Evolutionary conservation across 2,888 invertebrate species (phyloP).

Genomic region (Podabrus alpinus): DNA sequence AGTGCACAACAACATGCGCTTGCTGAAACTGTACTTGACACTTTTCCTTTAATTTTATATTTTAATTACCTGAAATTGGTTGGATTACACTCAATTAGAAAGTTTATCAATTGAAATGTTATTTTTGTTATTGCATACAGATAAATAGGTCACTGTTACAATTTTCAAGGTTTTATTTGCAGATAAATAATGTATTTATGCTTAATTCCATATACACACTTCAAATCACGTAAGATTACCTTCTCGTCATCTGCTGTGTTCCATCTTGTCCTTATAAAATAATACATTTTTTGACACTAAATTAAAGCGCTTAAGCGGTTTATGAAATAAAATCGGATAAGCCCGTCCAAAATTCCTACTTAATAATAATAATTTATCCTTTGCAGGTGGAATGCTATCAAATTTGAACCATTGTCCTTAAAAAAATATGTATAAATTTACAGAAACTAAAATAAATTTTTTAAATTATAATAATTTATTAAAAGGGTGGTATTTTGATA

Average conservation of each 20-base stretch:
- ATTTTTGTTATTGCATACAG: background rate
- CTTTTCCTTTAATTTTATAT: background rate
- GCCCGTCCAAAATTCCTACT: too few relatives aligned
- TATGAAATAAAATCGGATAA: too few relatives aligned
- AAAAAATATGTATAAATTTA: too few relatives aligned
- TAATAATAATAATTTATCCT: too few relatives aligned
- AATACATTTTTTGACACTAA: too few relatives aligned
- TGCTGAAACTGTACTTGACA: conserved; percentile 8
- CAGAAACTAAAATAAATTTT: too few relatives aligned
- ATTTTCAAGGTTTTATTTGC: background rate
- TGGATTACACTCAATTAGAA: background rate
- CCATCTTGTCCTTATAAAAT: too few relatives aligned
- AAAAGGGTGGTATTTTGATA: too few relatives aligned
- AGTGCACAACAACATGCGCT: conserved; percentile 19
- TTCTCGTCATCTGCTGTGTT: background rate
- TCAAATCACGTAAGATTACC: background rate
- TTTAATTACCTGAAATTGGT: background rate
- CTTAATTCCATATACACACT: background rate
- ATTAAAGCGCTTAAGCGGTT: too few relatives aligned
- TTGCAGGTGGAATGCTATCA: too few relatives aligned
- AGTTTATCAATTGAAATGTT: background rate
- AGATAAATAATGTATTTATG: background rate
- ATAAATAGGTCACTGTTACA: conserved; percentile 8
- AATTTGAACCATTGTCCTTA: too few relatives aligned
- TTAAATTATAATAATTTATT: too few relatives aligned